These are phyloP conservation scores for Platycheirus albimanus DNA, from an alignment of 2,888 invertebrate genomes.

Conservation along the genomic window DNA sequence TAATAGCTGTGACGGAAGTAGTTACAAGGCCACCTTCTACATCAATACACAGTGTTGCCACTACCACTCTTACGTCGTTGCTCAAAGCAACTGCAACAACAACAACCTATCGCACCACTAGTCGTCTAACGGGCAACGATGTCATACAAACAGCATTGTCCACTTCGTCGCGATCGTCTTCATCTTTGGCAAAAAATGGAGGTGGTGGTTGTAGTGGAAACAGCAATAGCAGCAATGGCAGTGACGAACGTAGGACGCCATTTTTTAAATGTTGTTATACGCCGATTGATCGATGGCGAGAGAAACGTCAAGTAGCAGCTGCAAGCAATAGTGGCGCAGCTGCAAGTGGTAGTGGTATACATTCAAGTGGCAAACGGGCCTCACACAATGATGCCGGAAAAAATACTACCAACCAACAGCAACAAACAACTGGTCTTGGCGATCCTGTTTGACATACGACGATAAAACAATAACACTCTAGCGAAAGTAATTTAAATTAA, in stretches of 20 bases:
- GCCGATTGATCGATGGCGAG: conserved; percentile 82
- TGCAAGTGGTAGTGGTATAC: conserved; percentile 32
- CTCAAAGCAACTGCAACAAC: conserved; percentile 63
- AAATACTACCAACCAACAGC: conserved; percentile 58
- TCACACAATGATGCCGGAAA: conserved; percentile 48
- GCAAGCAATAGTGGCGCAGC: conserved; percentile 55
- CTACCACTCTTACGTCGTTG: conserved; percentile 47
- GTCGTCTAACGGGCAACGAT: conserved; percentile 80
- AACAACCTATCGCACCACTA: conserved; percentile 64
- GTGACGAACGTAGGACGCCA: conserved; percentile 78
- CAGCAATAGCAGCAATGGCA: conserved; percentile 75
- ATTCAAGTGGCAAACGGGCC: conserved; percentile 45
- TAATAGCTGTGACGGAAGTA: conserved; percentile 46
- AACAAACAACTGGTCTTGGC: conserved; percentile 70
- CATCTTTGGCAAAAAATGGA: conserved; percentile 76
- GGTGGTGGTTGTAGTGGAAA: conserved; percentile 75
- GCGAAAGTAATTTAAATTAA: conserved; percentile 63
- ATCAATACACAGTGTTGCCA: conserved; percentile 24
- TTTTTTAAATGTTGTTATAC: conserved; percentile 82
- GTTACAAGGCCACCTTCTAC: conserved; percentile 76
- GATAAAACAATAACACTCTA: conserved; percentile 75
- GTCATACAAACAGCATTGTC: conserved; percentile 80
- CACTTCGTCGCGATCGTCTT: conserved; percentile 77
- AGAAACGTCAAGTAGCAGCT: conserved; percentile 75
- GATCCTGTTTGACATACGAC: conserved; percentile 77